Conservation (phyloP, 2,113 vertebrate genomes). For the Ammodytes dubius region DNA sequence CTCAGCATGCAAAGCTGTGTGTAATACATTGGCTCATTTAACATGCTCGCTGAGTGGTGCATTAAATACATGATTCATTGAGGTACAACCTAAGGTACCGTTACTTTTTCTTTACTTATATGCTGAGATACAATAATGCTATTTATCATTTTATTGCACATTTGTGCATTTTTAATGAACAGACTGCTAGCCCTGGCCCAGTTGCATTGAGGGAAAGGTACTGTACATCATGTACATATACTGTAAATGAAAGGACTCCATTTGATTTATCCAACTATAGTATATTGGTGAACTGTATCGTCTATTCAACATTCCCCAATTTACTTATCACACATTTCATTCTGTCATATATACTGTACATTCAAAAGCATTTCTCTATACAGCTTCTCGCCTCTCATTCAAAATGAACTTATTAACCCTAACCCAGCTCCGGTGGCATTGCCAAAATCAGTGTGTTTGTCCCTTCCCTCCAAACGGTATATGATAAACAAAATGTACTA, state of each 20-base stretch:
- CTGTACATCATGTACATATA: too few species aligned
- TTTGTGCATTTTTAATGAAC: too few species aligned
- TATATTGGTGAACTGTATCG: not conserved
- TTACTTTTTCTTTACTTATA: too few species aligned
- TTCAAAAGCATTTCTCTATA: not conserved
- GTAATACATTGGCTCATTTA: too few species aligned
- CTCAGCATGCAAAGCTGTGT: too few species aligned
- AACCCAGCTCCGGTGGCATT: not conserved
- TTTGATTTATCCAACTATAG: not conserved
- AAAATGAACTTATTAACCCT: not conserved
- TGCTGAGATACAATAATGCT: too few species aligned
- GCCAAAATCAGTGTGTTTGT: constrained; percentile 34
- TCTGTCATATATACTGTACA: not conserved
- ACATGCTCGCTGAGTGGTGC: too few species aligned
- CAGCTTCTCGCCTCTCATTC: not conserved
- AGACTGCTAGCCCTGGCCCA: too few species aligned
- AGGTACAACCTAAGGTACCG: too few species aligned
- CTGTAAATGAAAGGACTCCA: not conserved
- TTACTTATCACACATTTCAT: not conserved
- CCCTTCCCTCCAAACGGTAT: constrained; percentile 37
- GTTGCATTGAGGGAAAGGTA: too few species aligned
- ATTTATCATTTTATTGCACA: too few species aligned
- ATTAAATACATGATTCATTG: too few species aligned
- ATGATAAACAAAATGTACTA: constrained; percentile 43
- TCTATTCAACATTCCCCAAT: not conserved